phyloP scores from a whole-genome alignment of 2,113 vertebrate species.

The Ciconia stormi region DNA sequence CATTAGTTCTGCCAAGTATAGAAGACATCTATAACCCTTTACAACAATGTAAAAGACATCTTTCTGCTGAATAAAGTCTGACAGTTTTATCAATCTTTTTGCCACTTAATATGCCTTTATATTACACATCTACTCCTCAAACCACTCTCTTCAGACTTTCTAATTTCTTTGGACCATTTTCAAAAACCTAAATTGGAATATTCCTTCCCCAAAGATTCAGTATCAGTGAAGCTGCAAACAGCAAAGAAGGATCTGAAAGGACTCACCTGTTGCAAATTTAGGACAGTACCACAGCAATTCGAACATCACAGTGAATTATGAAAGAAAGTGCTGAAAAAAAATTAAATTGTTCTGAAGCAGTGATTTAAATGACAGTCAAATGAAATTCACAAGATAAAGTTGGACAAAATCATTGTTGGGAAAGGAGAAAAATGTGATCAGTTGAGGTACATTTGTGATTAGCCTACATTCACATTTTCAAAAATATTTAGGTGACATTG shows the following conservation, averaged over 20 bases:
- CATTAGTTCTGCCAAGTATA: slow-evolving; percentile 14
- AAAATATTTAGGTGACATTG: neutral
- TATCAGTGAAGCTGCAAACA: neutral
- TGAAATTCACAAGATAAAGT: neutral
- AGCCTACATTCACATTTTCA: neutral
- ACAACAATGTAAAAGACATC: neutral
- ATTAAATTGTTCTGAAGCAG: neutral
- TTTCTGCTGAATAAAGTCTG: slow-evolving; percentile 17
- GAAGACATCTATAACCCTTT: slow-evolving; percentile 9
- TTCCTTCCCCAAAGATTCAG: neutral
- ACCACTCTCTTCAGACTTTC: neutral
- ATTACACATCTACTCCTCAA: neutral
- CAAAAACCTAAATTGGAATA: slow-evolving; percentile 1
- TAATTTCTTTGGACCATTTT: neutral
- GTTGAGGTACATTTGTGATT: neutral
- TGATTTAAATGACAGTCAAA: neutral
- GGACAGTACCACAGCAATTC: neutral
- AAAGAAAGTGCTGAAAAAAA: neutral
- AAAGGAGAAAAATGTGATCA: neutral
- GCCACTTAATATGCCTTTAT: neutral
- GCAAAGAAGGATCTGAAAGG: neutral
- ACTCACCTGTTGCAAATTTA: neutral
- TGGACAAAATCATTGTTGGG: neutral
- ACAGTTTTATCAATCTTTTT: slow-evolving; percentile 18
- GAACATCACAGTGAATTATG: neutral